Percentiles rank a stretch among this genome's conserved stretches.
phyloP scores from a whole-genome alignment of 1,140 invertebrate genomes.

The Trissolcus basalis region DNA sequence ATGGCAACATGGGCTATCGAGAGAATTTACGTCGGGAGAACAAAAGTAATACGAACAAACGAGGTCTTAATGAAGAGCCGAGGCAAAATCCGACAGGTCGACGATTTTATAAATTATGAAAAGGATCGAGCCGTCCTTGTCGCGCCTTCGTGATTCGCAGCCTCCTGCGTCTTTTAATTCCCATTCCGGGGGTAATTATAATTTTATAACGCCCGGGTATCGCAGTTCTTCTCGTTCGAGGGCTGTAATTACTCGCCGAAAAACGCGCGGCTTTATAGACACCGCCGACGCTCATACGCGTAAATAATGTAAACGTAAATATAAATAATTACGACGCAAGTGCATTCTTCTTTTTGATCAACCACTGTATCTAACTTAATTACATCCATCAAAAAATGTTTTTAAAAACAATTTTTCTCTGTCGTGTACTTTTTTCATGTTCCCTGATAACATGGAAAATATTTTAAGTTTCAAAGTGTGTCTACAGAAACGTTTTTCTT shows the following conservation, averaged over 20 bases:
- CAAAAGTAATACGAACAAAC: constrained; percentile 51
- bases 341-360: no score
- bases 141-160: neutral
- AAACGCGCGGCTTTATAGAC: constrained; percentile 10
- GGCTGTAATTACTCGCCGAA: constrained; percentile 24
- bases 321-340: no score
- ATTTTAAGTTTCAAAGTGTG: no score
- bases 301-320: constrained; percentile 34
- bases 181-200: constrained; percentile 33
- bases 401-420: no score
- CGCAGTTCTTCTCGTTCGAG: constrained; percentile 17
- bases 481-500: no score
- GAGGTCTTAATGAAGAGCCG: constrained; percentile 56
- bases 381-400: no score
- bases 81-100: constrained; percentile 52
- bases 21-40: constrained; percentile 12
- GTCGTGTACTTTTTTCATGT: no score
- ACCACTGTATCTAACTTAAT: no score
- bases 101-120: constrained; percentile 54
- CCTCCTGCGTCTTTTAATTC: constrained; percentile 17
- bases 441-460: no score
- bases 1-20: constrained; percentile 35
- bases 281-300: constrained; percentile 8
- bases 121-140: constrained; percentile 13
- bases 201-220: constrained; percentile 36